Conservation (phyloP, 1,140 invertebrate species). For the Drosophila tristis region DNA sequence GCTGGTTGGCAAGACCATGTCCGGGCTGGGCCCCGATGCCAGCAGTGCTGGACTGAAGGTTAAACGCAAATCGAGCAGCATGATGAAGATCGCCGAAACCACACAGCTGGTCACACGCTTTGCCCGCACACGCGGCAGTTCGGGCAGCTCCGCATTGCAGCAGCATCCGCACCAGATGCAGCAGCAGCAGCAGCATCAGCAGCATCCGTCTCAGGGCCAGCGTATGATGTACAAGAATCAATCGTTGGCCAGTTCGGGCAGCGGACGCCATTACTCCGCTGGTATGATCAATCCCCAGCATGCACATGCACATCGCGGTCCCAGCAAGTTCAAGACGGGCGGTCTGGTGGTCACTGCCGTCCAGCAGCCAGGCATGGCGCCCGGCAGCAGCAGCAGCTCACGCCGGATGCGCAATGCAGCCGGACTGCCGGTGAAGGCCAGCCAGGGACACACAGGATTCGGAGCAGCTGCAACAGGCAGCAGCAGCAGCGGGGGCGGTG, state of each 20-base stretch:
- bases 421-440: conserved; percentile 27
- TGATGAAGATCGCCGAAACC: conserved; percentile 75
- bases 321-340: conserved; percentile 86
- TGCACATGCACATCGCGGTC: neutral
- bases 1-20: conserved; percentile 1
- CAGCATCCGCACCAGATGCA: conserved; percentile 28
- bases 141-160: conserved; percentile 22
- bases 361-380: conserved; percentile 43
- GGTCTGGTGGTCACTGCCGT: conserved; percentile 86
- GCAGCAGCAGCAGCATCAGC: conserved; percentile 31
- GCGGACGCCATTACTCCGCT: conserved; percentile 34
- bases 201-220: conserved; percentile 39
- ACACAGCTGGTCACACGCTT: conserved; percentile 67
- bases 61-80: conserved; percentile 62
- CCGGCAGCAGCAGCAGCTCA: conserved; percentile 37
- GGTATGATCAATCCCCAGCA: conserved; percentile 15
- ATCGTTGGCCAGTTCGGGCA: conserved; percentile 1
- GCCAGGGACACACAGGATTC: conserved; percentile 2
- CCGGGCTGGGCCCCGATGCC: conserved; percentile 17
- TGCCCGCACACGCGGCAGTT: conserved; percentile 42
- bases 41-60: conserved; percentile 37
- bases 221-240: conserved; percentile 49
- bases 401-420: conserved; percentile 49
- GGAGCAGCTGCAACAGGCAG: conserved; percentile 1
- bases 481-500: neutral